Conservation (phyloP, 1,140 invertebrate genomes). For the Bradynema listronoti region DNA sequence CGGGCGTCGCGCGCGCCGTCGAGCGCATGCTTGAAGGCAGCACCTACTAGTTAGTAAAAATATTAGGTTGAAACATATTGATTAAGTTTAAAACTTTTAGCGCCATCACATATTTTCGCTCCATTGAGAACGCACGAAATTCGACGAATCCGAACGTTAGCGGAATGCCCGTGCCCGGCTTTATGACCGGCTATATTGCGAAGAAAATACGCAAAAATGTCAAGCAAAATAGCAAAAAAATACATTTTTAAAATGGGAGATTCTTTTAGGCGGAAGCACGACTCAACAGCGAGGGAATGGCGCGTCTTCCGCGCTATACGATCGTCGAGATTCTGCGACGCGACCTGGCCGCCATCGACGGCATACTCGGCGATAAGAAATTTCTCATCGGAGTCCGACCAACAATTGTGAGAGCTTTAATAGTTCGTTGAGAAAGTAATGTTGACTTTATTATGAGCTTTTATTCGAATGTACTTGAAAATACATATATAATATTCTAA, state of each 20-base stretch:
- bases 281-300: constrained; percentile 28
- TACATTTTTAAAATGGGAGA: constrained; percentile 14
- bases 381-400: constrained; percentile 44
- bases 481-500: too few relatives aligned
- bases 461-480: too few relatives aligned
- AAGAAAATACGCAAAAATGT: constrained; percentile 34
- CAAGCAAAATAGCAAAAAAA: neutral
- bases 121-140: constrained; percentile 38
- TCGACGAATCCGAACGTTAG: constrained; percentile 39
- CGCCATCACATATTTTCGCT: constrained; percentile 33
- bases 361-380: constrained; percentile 47
- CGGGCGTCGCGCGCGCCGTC: constrained; percentile 32
- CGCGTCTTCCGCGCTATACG: constrained; percentile 27
- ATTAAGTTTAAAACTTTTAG: constrained; percentile 24
- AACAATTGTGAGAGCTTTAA: constrained; percentile 28
- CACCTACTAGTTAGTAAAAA: constrained; percentile 28
- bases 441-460: too few relatives aligned
- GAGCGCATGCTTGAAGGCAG: constrained; percentile 43
- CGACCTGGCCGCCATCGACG: constrained; percentile 37
- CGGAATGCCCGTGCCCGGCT: constrained; percentile 23
- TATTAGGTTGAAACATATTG: constrained; percentile 10
- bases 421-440: too few relatives aligned
- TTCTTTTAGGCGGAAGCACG: constrained; percentile 19
- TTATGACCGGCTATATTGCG: constrained; percentile 22
- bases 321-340: constrained; percentile 36